These are phyloP conservation scores for Tympanoctomys barrerae DNA, from an alignment of 2,797 vertebrate species.

Conservation along the genomic window DNA sequence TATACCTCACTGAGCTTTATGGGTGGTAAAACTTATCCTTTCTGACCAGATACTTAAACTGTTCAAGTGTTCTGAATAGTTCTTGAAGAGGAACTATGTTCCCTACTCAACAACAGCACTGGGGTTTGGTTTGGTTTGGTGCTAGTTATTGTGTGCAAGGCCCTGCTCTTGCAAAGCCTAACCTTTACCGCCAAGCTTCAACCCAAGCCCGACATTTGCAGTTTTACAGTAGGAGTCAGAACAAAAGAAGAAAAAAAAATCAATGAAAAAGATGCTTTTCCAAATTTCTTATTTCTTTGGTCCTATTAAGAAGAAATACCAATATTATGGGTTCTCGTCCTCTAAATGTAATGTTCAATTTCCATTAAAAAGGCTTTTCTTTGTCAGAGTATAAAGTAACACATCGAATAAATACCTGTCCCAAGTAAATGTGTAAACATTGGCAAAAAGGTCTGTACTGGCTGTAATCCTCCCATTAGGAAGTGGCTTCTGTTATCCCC, in stretches of 20 bases:
- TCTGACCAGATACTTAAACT: neutral
- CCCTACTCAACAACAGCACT: neutral
- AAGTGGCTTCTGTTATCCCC: neutral
- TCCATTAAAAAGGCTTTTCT: slow-evolving; percentile 31
- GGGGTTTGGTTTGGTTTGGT: neutral
- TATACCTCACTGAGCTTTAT: neutral
- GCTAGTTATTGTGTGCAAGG: neutral
- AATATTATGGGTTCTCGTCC: neutral
- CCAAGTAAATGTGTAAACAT: neutral
- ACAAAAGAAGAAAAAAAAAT: neutral
- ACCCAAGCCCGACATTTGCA: neutral
- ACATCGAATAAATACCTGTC: neutral
- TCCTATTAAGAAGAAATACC: neutral
- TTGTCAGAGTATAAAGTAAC: neutral
- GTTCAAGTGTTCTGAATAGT: neutral
- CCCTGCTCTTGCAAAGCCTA: no score
- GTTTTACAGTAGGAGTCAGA: neutral
- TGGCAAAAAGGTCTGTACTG: neutral
- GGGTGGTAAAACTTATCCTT: neutral
- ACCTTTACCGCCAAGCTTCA: neutral
- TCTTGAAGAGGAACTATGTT: neutral
- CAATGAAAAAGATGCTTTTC: neutral
- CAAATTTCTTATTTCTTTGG: slow-evolving; percentile 21
- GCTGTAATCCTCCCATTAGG: neutral
- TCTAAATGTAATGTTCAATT: slow-evolving; percentile 38